Percentiles rank a stretch among this genome's conserved stretches.
Conservation (phyloP, 2,888 invertebrate species). For the Blastobasis adustella region DNA sequence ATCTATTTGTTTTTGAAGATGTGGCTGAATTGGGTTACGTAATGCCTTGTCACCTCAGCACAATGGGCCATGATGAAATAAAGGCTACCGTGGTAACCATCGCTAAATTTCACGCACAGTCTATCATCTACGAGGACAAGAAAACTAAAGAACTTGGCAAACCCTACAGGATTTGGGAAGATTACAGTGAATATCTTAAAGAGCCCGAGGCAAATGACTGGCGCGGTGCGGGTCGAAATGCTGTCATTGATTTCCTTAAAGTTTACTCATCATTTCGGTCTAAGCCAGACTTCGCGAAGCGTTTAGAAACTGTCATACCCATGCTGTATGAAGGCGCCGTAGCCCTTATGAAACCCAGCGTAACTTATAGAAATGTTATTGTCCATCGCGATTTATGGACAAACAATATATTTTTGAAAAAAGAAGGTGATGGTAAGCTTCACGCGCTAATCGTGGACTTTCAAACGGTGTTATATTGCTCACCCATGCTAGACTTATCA, state of each 20-base stretch:
- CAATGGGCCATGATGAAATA: constrained; percentile 49
- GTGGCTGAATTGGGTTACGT: constrained; percentile 40
- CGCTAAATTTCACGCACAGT: constrained; percentile 67
- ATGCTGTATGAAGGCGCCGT: constrained; percentile 34
- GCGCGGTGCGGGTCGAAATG: constrained; percentile 51
- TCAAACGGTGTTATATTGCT: constrained; percentile 79
- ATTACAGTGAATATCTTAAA: constrained; percentile 39
- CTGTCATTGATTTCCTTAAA: constrained; percentile 47
- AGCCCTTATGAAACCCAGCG: constrained; percentile 49
- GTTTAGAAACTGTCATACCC: constrained; percentile 31
- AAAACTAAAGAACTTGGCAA: constrained; percentile 40
- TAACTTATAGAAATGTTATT: constrained; percentile 61
- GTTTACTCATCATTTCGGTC: constrained; percentile 42
- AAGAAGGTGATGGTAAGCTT: constrained; percentile 33
- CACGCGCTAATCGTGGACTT: constrained; percentile 79
- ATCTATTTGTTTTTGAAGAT: constrained; percentile 60
- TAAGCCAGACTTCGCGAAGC: constrained; percentile 27
- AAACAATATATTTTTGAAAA: constrained; percentile 75
- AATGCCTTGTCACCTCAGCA: constrained; percentile 37
- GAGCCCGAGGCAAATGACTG: constrained; percentile 39
- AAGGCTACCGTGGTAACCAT: constrained; percentile 51
- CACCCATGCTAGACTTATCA: constrained; percentile 78
- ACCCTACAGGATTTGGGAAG: constrained; percentile 52
- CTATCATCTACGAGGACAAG: constrained; percentile 59
- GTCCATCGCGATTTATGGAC: constrained; percentile 78